Evolutionary conservation across 2,888 invertebrate species (phyloP), one percentile per base, ranked within the genome.

Genomic region (Luffia ferchaultella): DNA sequence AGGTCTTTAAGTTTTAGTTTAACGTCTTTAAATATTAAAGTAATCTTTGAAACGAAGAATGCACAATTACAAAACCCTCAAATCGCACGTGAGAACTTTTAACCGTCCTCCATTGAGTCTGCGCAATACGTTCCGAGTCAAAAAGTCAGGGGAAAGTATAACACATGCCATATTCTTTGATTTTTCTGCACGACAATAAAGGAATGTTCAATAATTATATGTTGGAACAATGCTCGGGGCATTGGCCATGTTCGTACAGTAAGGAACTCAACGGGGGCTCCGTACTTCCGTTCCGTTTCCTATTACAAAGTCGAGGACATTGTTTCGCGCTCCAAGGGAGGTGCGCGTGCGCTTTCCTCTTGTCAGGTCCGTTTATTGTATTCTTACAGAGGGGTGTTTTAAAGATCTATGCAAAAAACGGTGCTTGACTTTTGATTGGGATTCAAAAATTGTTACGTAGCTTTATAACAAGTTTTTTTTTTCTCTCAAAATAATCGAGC

Each of bases 271-370:
- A 73, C 63, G 82, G 82, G 82, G 78, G 76, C 73, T 71, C 67
- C 61, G 70, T 67, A 73, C 78, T 82, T 82, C 83, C 80, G 83
- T 70, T 80, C 60, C 70, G 82, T 77, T 69, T 83, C 75, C 61
- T 55, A 64, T 83, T 82, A 66, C 82, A 58, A 55, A 46, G 55
- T 62, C 63, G 57, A 60, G 53, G 64, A 59, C 58, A 71, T 79
- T 78, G 78, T 79, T 69, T 73, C 64, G 65, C 57, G 62, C 70
- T 56, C 62, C 70, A 68, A 69, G 73, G 76, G 75, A 67, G 76
- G 66, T 60, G 43, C 48, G 40, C 43, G 42, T 40, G 48, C 49
- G 46, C 49, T 2, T 18, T 48, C 45, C 19, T 30, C 30, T 30
- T 30, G 30, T 30, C 30, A 30, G 30, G 30, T 30, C 12, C 30